Evolutionary conservation across 2,888 invertebrate genomes (phyloP), one percentile per base, ranked within the genome.

Genomic region (Allygus modestus): DNA sequence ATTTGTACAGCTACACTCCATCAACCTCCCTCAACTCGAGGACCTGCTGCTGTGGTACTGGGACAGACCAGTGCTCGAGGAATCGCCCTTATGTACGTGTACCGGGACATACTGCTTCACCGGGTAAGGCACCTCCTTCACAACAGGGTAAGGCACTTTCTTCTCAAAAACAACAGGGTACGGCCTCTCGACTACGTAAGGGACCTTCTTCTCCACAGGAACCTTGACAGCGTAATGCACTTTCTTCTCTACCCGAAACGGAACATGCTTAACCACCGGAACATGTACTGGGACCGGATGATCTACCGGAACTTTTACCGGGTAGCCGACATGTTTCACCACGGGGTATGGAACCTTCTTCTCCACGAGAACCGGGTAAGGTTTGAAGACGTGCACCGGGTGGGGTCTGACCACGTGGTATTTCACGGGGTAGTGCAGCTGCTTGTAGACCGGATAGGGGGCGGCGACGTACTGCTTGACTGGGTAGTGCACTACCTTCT

Each of bases 151-250:
- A 9, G 46, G 43, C 75, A 46, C 43, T 26, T 51, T 77, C 75
- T 77, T 46, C 28, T 77, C 75, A 15, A 77, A 11, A 23, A 77
- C 17, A 9, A 77, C 75, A 7, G 94, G 93, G 5, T 95, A 94
- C 83, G 93, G 92, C 88, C 92, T 92, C 26, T 94, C 92, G 81
- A 93, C 92, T 88, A 94, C 93, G 23, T 94, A 94, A 86, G 94
- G 94, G 91, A 94, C 94, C 75, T 94, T 94, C 90, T 93, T 93
- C 89, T 94, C 94, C 71, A 93, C 93, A 86, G 92, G 94, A 81
- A 94, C 94, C 89, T 95, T 94, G 43, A 95, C 95, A 87, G 94
- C 94, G 88, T 90, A 90, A 85, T 92, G 93, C 82, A 94, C 93
- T 88, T 93, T 92, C 90, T 90, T 94, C 88, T 94, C 93, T 0